Percentiles rank a stretch among this genome's conserved stretches.
Evolutionary conservation across 2,888 invertebrate genomes (phyloP).

Genomic region (Leucozona laternaria): DNA sequence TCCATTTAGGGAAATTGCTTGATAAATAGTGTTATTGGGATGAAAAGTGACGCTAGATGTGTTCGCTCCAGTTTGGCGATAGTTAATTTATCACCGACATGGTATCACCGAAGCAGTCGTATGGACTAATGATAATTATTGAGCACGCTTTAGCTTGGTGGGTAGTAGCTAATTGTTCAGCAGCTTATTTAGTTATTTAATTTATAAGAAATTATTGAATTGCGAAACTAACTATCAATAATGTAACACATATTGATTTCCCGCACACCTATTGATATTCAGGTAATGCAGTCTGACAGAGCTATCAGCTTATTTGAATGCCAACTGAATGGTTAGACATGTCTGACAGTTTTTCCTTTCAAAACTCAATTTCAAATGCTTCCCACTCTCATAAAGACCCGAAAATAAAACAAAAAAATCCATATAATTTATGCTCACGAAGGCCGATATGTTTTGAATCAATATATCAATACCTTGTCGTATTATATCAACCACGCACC

Average conservation of each 20-base stretch:
- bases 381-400: slow-evolving; percentile 50
- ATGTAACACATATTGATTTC: background rate
- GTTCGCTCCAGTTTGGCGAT: background rate
- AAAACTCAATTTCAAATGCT: slow-evolving; percentile 47
- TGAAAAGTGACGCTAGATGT: slow-evolving; percentile 27
- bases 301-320: slow-evolving; percentile 14
- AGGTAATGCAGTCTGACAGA: slow-evolving; percentile 25
- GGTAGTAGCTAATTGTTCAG: slow-evolving; percentile 6
- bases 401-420: slow-evolving; percentile 17
- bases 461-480: slow-evolving; percentile 50
- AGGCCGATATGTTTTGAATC: slow-evolving; percentile 61
- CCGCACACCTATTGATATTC: background rate
- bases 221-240: background rate
- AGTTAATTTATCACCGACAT: slow-evolving; percentile 25
- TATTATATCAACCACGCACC: slow-evolving; percentile 36
- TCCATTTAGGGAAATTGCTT: slow-evolving; percentile 27
- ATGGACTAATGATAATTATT: slow-evolving; percentile 2
- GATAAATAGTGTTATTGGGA: slow-evolving; percentile 37
- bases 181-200: background rate
- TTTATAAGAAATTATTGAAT: background rate
- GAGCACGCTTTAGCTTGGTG: background rate
- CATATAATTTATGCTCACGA: slow-evolving; percentile 25
- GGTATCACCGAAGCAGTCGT: background rate
- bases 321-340: slow-evolving; percentile 25
- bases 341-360: slow-evolving; percentile 36